Evolutionary conservation across 2,888 invertebrate genomes (phyloP).

Genomic region (Idaea dimidiata): DNA sequence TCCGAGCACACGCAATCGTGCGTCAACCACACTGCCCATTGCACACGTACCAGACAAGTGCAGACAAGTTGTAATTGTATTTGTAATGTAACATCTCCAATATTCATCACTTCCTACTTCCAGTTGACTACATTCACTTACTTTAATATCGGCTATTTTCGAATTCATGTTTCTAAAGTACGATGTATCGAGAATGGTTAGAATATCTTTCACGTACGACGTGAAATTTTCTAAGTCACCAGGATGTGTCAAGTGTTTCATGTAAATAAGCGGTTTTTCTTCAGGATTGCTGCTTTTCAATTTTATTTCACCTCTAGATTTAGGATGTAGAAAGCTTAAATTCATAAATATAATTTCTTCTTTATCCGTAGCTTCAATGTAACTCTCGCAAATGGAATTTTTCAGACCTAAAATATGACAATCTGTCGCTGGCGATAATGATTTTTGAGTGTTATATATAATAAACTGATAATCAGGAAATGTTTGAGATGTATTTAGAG

Average conservation of each 20-base stretch:
- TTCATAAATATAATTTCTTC: conserved; percentile 28
- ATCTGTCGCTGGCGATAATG: conserved; percentile 17
- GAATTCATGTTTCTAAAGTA: conserved; percentile 35
- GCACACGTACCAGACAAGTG: conserved; percentile 48
- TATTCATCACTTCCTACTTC: conserved; percentile 35
- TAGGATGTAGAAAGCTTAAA: conserved; percentile 37
- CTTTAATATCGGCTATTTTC: conserved; percentile 27
- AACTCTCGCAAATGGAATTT: conserved; percentile 33
- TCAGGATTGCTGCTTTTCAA: conserved; percentile 36
- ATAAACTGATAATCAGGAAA: conserved; percentile 42
- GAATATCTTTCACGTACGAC: conserved; percentile 31
- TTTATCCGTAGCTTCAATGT: conserved; percentile 26
- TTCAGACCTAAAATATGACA: conserved; percentile 16
- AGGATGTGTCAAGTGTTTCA: conserved; percentile 34
- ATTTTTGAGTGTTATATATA: background rate
- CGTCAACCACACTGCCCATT: conserved; percentile 54
- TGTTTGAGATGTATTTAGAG: conserved; percentile 34
- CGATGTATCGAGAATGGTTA: conserved; percentile 35
- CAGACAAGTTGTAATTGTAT: conserved; percentile 82
- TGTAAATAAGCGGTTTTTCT: conserved; percentile 34
- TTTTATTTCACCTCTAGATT: conserved; percentile 43
- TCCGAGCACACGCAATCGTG: conserved; percentile 66
- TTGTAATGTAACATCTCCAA: conserved; percentile 42
- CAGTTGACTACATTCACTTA: conserved; percentile 32
- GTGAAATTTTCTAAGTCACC: conserved; percentile 38